Evolutionary conservation across 2,113 vertebrate genomes (phyloP).

Genomic region (Puma concolor): DNA sequence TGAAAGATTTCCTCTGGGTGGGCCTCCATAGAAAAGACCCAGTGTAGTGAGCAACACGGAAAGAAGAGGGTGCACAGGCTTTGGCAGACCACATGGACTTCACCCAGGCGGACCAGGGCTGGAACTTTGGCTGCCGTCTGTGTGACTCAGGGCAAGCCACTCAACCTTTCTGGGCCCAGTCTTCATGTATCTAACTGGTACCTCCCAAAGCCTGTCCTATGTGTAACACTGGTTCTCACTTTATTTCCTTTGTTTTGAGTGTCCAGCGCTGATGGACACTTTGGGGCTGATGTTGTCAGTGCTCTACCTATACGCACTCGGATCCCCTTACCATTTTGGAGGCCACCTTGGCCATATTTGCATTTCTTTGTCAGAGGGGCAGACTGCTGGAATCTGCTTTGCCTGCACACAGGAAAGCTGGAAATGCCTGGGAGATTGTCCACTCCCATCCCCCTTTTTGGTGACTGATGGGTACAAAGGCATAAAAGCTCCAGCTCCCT

Average conservation of each 20-base stretch:
- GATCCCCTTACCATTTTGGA: not conserved
- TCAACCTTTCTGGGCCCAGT: not conserved
- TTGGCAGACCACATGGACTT: not conserved
- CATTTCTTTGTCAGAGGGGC: not conserved
- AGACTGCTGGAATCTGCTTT: not conserved
- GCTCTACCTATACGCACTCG: rapidly evolving
- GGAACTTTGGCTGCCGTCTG: not conserved
- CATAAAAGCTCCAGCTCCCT: not conserved
- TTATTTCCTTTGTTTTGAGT: not conserved
- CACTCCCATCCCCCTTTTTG: not conserved
- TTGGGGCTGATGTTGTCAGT: not conserved
- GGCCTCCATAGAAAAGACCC: not conserved
- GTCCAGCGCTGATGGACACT: not conserved
- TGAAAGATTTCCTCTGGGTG: not conserved
- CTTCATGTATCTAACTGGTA: not conserved
- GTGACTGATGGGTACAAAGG: not conserved
- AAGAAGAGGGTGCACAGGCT: not conserved
- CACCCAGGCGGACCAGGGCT: not conserved
- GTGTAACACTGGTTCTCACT: not conserved
- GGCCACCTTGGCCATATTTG: not conserved
- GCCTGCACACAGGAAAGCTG: not conserved
- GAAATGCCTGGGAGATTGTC: not conserved
- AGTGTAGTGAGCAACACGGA: not conserved
- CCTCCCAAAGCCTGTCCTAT: not conserved
- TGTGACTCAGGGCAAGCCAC: not conserved